These are phyloP conservation scores for Alcedo atthis DNA, from an alignment of 2,797 vertebrate species.

Conservation along the genomic window DNA sequence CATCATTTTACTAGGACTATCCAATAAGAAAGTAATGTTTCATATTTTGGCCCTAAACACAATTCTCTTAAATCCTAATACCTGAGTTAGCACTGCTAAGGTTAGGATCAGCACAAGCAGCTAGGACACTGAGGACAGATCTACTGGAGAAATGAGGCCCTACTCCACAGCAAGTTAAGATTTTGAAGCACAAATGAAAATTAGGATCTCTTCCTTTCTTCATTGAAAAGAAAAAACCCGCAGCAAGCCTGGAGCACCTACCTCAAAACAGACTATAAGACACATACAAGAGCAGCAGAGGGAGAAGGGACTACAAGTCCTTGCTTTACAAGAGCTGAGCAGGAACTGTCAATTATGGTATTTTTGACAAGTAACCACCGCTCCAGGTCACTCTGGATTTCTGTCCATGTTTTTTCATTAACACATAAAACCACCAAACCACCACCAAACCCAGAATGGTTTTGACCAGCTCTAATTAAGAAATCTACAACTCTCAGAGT, in stretches of 20 bases:
- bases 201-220: neutral
- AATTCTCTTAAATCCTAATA: neutral
- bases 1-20: neutral
- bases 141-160: neutral
- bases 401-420: neutral
- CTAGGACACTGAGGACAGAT: neutral
- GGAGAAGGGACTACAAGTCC: neutral
- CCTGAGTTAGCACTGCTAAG: neutral
- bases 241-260: neutral
- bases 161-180: fast-evolving
- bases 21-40: neutral
- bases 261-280: neutral
- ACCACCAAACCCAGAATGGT: neutral
- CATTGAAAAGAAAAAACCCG: neutral
- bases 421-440: neutral
- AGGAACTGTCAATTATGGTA: fast-evolving
- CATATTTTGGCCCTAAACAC: neutral
- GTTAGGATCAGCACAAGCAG: neutral
- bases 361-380: neutral
- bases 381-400: neutral
- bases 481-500: neutral
- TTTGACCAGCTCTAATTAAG: constrained; percentile 11
- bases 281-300: fast-evolving
- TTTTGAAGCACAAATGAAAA: neutral
- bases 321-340: neutral